Percentiles rank a stretch among this genome's conserved stretches.
Evolutionary conservation across 2,113 vertebrate genomes (phyloP).

Genomic region (Anolis sagrei): DNA sequence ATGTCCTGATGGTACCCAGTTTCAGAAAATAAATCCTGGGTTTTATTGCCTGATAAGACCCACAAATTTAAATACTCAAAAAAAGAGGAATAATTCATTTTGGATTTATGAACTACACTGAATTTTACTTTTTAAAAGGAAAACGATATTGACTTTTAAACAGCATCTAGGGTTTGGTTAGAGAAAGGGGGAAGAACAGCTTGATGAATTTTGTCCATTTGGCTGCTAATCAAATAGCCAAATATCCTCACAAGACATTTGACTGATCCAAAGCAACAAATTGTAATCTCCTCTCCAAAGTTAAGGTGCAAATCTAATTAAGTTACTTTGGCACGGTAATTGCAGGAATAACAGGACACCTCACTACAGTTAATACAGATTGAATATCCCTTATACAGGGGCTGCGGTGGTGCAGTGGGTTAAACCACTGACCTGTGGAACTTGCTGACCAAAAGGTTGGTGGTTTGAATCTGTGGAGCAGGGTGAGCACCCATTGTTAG

Average conservation of each 20-base stretch:
- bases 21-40: neutral
- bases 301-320: neutral
- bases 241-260: neutral
- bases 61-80: conserved; percentile 8
- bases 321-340: neutral
- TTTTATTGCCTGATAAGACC: conserved; percentile 4
- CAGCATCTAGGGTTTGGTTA: too few relatives aligned
- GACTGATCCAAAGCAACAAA: too few relatives aligned
- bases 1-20: neutral
- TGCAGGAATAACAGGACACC: too few relatives aligned
- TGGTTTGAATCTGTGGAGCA: too few relatives aligned
- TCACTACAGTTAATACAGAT: too few relatives aligned
- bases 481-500: too few relatives aligned
- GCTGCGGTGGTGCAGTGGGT: too few relatives aligned
- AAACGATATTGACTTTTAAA: neutral
- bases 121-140: neutral
- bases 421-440: too few relatives aligned
- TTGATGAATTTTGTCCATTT: neutral
- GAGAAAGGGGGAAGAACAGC: neutral
- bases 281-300: neutral
- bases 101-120: conserved; percentile 4
- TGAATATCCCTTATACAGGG: too few relatives aligned
- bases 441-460: too few relatives aligned
- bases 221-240: too few relatives aligned
- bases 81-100: neutral